Conservation (phyloP, 1,140 invertebrate genomes). For the Himalopsyche phryganea region DNA sequence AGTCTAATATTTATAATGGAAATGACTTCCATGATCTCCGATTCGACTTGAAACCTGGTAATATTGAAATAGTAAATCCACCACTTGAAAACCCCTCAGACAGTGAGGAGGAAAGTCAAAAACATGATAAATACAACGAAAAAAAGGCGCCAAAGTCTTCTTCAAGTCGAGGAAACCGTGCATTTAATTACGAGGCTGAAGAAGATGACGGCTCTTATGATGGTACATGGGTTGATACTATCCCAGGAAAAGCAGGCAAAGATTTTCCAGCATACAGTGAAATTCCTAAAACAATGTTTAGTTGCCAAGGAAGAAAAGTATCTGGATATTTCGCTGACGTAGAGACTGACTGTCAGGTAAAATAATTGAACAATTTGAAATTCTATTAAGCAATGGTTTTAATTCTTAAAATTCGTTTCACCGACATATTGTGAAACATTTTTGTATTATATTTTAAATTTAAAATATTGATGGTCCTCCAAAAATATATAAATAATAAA, state of each 20-base stretch:
- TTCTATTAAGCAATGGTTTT: too few relatives aligned
- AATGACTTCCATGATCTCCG: background rate
- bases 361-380: background rate
- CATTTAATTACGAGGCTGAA: conserved; percentile 13
- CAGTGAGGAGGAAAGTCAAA: background rate
- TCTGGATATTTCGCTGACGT: conserved; percentile 62
- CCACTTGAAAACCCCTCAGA: background rate
- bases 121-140: background rate
- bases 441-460: too few relatives aligned
- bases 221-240: conserved; percentile 38
- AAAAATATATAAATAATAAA: too few relatives aligned
- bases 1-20: background rate
- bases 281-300: conserved; percentile 58
- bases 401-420: too few relatives aligned
- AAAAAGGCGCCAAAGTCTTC: too few relatives aligned
- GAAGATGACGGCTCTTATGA: conserved; percentile 26
- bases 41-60: conserved; percentile 1
- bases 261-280: conserved; percentile 53
- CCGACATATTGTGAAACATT: too few relatives aligned
- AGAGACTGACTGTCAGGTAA: conserved; percentile 52
- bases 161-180: conserved; percentile 10
- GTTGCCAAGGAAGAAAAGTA: conserved; percentile 55
- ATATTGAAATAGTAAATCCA: background rate
- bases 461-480: too few relatives aligned
- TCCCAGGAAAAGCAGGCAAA: conserved; percentile 53